Conservation (phyloP, 2,797 vertebrate species). For the Enoplosus armatus region DNA sequence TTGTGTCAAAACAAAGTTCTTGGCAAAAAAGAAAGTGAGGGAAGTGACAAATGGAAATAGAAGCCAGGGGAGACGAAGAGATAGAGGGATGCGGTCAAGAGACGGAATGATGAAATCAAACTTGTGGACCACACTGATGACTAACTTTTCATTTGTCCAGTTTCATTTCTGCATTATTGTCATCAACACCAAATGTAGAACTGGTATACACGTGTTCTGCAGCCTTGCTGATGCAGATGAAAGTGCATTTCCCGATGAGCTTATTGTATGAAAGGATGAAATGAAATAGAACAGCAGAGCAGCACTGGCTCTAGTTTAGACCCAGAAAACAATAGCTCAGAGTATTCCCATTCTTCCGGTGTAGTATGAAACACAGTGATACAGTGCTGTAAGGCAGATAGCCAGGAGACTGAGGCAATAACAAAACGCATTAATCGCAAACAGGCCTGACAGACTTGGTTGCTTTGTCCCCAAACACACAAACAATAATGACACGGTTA, state of each 20-base stretch:
- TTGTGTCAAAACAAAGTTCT: not conserved
- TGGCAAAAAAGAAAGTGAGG: not conserved
- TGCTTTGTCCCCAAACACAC: constrained; percentile 11
- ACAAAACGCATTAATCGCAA: constrained; percentile 45
- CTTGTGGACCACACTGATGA: not conserved
- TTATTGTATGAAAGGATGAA: constrained; percentile 57
- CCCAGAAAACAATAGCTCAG: constrained; percentile 25
- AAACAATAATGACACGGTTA: constrained; percentile 1
- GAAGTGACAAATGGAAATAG: not conserved
- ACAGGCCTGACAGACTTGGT: constrained; percentile 16
- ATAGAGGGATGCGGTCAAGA: not conserved
- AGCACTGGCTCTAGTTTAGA: constrained; percentile 27
- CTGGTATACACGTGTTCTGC: constrained; percentile 11
- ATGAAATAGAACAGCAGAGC: constrained; percentile 46
- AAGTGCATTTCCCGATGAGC: constrained; percentile 11
- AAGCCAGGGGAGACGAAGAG: not conserved
- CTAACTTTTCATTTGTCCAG: not conserved
- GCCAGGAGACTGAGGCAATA: constrained; percentile 30
- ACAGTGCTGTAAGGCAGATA: constrained; percentile 24
- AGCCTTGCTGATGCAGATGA: constrained; percentile 29
- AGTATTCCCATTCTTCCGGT: constrained; percentile 6
- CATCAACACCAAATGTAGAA: not conserved
- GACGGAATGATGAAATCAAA: constrained; percentile 6
- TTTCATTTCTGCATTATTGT: constrained; percentile 34
- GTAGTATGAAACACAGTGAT: constrained; percentile 21